A percentile compares a stretch with the other conserved stretches of the same genome.
Conservation (phyloP, 2,888 invertebrate species). For the Pristionchus fissidentatus region DNA sequence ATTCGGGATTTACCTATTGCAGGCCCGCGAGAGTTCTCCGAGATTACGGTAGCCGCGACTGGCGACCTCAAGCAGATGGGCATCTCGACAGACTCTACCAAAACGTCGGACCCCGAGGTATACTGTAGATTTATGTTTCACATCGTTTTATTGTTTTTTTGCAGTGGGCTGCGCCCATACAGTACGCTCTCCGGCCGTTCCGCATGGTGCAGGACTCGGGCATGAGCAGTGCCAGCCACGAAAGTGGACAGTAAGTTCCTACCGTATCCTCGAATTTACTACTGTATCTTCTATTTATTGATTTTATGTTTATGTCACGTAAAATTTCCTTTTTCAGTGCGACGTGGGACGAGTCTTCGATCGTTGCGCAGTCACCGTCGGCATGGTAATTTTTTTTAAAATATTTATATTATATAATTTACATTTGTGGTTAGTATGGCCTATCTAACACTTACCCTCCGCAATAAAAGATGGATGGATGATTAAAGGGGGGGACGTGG, state of each 20-base stretch:
- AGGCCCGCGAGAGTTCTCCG: conserved; percentile 65
- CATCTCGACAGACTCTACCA: conserved; percentile 50
- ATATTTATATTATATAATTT: neutral
- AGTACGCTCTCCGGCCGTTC: conserved; percentile 33
- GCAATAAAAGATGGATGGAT: too few relatives aligned
- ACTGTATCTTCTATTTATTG: neutral
- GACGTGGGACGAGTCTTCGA: conserved; percentile 47
- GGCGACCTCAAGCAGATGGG: conserved; percentile 56
- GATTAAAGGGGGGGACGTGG: too few relatives aligned
- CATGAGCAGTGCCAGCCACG: conserved; percentile 45
- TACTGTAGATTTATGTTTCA: neutral
- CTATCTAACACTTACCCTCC: too few relatives aligned
- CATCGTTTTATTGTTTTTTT: neutral
- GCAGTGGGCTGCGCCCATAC: conserved; percentile 42
- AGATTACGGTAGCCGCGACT: conserved; percentile 57
- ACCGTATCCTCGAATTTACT: too few relatives aligned
- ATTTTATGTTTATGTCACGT: neutral
- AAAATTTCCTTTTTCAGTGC: neutral
- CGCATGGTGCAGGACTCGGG: conserved; percentile 18
- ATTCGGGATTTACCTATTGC: neutral
- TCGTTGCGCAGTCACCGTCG: conserved; percentile 59
- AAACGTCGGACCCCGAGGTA: conserved; percentile 57
- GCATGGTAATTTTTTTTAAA: conserved; percentile 49
- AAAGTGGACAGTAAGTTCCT: conserved; percentile 41
- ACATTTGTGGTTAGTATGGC: too few relatives aligned